A percentile compares a stretch with the other conserved stretches of the same genome.
phyloP scores from a whole-genome alignment of 37 sponge, comb jelly and placozoan species.

The Beroe forskalii region DNA sequence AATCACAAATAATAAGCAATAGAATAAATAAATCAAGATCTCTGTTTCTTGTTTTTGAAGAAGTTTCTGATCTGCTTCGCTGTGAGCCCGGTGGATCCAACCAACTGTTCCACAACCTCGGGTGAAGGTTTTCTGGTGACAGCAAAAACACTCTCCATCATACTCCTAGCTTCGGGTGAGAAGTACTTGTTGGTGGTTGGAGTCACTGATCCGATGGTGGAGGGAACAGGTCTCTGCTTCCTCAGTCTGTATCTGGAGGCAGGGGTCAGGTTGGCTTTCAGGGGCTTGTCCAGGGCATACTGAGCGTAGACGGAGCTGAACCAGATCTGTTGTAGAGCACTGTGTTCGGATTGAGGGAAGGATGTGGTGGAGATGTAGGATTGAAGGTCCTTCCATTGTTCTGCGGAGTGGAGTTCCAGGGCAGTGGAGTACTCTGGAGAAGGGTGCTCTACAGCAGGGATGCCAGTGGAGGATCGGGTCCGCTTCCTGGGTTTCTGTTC shows the following conservation, averaged over 20 bases:
- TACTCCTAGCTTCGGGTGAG: not conserved
- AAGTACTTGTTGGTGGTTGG: slow-evolving; percentile 60
- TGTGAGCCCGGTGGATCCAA: slow-evolving; percentile 12
- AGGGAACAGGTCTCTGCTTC: slow-evolving; percentile 26
- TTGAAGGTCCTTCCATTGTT: slow-evolving; percentile 18
- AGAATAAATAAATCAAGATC: too few species aligned
- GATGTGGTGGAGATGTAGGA: slow-evolving; percentile 27
- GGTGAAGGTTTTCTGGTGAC: not conserved
- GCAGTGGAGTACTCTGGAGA: not conserved
- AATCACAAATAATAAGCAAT: too few species aligned
- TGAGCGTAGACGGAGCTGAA: not conserved
- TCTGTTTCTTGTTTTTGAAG: slow-evolving; percentile 31
- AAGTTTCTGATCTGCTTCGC: slow-evolving; percentile 33
- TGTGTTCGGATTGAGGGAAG: slow-evolving; percentile 3
- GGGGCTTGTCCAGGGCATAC: not conserved
- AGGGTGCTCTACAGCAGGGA: not conserved
- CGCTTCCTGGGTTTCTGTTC: not conserved
- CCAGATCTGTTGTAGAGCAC: slow-evolving; percentile 48
- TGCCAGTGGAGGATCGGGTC: not conserved
- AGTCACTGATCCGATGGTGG: not conserved
- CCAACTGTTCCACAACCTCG: not conserved
- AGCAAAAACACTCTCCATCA: not conserved
- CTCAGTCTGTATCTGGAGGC: slow-evolving; percentile 38
- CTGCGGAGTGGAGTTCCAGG: not conserved
- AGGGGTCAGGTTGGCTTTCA: not conserved